phyloP scores from a whole-genome alignment of 2,113 vertebrate genomes.

The Herpailurus yagouaroundi region DNA sequence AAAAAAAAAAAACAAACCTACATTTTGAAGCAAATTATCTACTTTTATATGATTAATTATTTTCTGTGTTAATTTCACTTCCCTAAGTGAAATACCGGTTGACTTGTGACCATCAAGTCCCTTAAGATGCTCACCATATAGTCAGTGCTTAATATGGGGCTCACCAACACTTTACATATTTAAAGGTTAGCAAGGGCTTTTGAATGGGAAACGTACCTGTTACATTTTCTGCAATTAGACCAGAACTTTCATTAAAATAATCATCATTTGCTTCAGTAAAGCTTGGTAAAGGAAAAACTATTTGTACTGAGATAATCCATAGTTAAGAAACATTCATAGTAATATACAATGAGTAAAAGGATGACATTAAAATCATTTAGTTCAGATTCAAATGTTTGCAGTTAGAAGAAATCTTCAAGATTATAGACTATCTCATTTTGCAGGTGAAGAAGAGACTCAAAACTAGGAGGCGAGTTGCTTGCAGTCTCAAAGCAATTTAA shows the following conservation, averaged over 20 bases:
- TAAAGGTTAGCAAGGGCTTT: background rate
- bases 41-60: background rate
- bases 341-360: background rate
- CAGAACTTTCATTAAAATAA: slow-evolving; percentile 3
- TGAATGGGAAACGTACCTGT: background rate
- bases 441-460: background rate
- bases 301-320: background rate
- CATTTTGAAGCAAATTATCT: background rate
- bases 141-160: background rate
- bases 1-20: too few species aligned
- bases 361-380: background rate
- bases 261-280: background rate
- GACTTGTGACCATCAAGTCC: background rate
- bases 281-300: background rate
- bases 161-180: background rate
- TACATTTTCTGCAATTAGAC: background rate
- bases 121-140: background rate
- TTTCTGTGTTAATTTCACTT: slow-evolving; percentile 34
- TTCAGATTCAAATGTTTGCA: background rate
- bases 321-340: background rate
- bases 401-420: background rate
- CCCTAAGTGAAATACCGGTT: background rate
- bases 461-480: background rate
- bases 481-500: background rate
- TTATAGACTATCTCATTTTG: background rate